Conservation (phyloP, 92 coral and sea anemone species). For the Heteractis magnifica region DNA sequence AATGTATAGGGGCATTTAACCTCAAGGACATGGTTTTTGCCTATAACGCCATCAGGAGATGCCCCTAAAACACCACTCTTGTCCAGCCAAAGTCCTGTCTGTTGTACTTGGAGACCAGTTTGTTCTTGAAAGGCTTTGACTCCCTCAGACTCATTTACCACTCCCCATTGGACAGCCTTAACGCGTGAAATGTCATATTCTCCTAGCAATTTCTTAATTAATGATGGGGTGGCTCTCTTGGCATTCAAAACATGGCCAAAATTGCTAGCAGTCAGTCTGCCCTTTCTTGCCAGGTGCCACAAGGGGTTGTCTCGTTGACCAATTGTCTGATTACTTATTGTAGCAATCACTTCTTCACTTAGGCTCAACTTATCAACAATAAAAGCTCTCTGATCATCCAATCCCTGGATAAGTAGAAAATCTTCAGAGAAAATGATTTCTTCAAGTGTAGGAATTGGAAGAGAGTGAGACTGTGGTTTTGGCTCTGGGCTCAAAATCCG, state of each 20-base stretch:
- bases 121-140: constrained; percentile 17
- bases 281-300: constrained; percentile 41
- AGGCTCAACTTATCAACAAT: constrained; percentile 6
- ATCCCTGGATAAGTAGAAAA: constrained; percentile 4
- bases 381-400: constrained; percentile 17
- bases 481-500: constrained; percentile 57
- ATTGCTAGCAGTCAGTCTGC: background rate
- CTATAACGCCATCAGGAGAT: constrained; percentile 51
- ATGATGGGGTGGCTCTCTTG: constrained; percentile 31
- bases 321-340: constrained; percentile 15
- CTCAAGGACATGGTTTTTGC: constrained; percentile 34
- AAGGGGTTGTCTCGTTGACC: constrained; percentile 48
- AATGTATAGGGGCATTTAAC: constrained; percentile 51
- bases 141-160: constrained; percentile 42
- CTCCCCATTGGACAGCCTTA: constrained; percentile 38
- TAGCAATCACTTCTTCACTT: background rate
- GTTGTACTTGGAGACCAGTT: constrained; percentile 12
- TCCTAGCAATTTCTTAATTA: constrained; percentile 28
- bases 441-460: constrained; percentile 35
- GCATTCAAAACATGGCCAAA: background rate
- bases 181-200: constrained; percentile 33
- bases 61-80: constrained; percentile 52
- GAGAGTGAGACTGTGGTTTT: background rate
- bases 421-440: constrained; percentile 33
- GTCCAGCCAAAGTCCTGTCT: constrained; percentile 55